These are phyloP conservation scores for Apodemus sylvaticus DNA, from an alignment of 2,113 vertebrate species.

Conservation along the genomic window DNA sequence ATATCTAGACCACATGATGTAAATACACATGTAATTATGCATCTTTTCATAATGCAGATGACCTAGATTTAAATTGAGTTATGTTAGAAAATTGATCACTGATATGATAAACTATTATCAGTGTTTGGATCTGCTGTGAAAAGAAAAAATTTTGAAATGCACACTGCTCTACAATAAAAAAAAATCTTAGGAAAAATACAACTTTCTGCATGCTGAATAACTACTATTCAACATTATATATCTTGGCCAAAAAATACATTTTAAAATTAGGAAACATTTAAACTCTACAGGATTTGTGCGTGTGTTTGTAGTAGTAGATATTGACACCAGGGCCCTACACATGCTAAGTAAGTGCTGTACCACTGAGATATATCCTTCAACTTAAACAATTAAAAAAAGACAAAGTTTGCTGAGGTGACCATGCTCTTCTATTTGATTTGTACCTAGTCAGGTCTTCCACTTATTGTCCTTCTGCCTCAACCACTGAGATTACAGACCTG, in stretches of 20 bases:
- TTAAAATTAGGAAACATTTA: slow-evolving; percentile 83
- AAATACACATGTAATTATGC: slow-evolving; percentile 66
- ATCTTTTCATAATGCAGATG: slow-evolving; percentile 68
- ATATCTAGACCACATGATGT: slow-evolving; percentile 58
- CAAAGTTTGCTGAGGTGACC: background rate
- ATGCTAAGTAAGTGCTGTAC: background rate
- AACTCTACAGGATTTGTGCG: slow-evolving; percentile 62
- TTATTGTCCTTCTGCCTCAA: background rate
- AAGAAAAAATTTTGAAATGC: slow-evolving; percentile 75
- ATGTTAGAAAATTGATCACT: slow-evolving; percentile 82
- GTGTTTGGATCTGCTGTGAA: slow-evolving; percentile 75
- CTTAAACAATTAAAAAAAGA: background rate
- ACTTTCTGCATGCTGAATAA: slow-evolving; percentile 79
- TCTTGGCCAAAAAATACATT: slow-evolving; percentile 80
- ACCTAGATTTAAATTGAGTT: slow-evolving; percentile 78
- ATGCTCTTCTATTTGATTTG: background rate
- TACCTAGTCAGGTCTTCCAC: background rate
- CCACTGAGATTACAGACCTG: background rate
- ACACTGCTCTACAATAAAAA: slow-evolving; percentile 70
- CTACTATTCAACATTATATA: slow-evolving; percentile 78
- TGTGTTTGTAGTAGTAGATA: background rate
- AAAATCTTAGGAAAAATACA: slow-evolving; percentile 69
- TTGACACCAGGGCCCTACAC: background rate
- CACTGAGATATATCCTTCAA: background rate
- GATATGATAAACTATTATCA: slow-evolving; percentile 80